phyloP scores from a whole-genome alignment of 2,797 vertebrate species.

The Phalanger gymnotis region DNA sequence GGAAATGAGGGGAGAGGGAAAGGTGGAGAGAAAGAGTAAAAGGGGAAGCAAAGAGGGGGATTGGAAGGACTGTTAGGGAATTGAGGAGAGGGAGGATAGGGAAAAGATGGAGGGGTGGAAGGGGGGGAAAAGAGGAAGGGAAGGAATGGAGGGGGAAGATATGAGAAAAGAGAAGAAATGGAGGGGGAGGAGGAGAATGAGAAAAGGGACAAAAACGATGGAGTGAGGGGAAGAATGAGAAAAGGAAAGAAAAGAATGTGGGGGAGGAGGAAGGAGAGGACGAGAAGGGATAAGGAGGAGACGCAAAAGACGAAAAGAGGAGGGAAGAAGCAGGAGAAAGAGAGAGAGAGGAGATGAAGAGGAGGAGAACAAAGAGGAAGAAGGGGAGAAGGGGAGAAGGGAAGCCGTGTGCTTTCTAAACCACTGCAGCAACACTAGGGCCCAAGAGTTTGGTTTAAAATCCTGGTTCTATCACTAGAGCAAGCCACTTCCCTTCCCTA shows the following conservation, averaged over 20 bases:
- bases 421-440: background rate
- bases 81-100: background rate
- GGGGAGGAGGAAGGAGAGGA: too few species aligned
- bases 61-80: background rate
- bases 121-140: too few species aligned
- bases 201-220: too few species aligned
- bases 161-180: background rate
- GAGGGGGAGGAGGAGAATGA: background rate
- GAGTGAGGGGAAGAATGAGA: background rate
- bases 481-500: background rate
- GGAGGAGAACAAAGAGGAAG: too few species aligned
- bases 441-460: background rate
- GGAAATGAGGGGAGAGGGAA: background rate
- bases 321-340: background rate
- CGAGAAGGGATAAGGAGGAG: too few species aligned
- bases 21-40: background rate
- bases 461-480: background rate
- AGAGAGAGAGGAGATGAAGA: too few species aligned
- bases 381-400: background rate
- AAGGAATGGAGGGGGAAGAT: too few species aligned
- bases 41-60: background rate
- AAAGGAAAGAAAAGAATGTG: background rate
- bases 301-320: rapidly evolving
- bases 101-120: background rate
- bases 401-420: background rate